Conservation (phyloP, 2,113 vertebrate species). For the Tonatia bakeri region DNA sequence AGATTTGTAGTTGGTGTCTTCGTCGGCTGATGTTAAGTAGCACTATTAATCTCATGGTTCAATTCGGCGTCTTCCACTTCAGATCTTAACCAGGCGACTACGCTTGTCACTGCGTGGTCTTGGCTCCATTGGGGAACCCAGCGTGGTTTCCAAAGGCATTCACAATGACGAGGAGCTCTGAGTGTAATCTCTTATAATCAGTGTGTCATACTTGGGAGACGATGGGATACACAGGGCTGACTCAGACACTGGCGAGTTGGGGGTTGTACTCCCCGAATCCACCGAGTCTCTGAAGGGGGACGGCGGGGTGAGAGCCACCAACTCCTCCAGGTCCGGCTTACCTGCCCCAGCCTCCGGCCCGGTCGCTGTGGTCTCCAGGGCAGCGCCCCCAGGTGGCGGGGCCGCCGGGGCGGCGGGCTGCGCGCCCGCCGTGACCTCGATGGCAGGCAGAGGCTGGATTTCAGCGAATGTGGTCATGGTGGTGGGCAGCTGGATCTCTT, state of each 20-base stretch:
- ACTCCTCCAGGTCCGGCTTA: slow-evolving; percentile 91
- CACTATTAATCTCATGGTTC: slow-evolving; percentile 69
- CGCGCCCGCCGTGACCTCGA: slow-evolving; percentile 85
- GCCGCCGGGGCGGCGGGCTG: slow-evolving; percentile 72
- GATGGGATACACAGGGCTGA: slow-evolving; percentile 89
- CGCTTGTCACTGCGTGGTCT: slow-evolving; percentile 60
- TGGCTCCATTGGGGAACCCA: slow-evolving; percentile 43
- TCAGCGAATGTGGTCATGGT: slow-evolving; percentile 96
- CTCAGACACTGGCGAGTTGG: slow-evolving; percentile 87
- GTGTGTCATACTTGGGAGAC: slow-evolving; percentile 92
- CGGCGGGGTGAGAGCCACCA: slow-evolving; percentile 95
- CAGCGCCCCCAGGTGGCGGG: slow-evolving; percentile 74
- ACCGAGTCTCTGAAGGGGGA: slow-evolving; percentile 98
- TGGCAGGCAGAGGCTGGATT: slow-evolving; percentile 90
- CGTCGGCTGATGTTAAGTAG: slow-evolving; percentile 68
- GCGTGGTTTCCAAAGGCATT: slow-evolving; percentile 75
- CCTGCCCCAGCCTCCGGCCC: slow-evolving; percentile 82
- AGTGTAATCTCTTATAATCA: slow-evolving; percentile 95
- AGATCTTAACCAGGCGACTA: slow-evolving; percentile 44
- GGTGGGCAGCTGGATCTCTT: slow-evolving; percentile 89
- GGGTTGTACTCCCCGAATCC: slow-evolving; percentile 90
- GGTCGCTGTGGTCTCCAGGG: slow-evolving; percentile 78
- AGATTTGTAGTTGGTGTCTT: slow-evolving; percentile 66
- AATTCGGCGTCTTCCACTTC: slow-evolving; percentile 61
- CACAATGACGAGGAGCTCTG: slow-evolving; percentile 99